These are phyloP conservation scores for Nycticryphes semicollaris DNA, from an alignment of 2,113 vertebrate species.

Conservation along the genomic window DNA sequence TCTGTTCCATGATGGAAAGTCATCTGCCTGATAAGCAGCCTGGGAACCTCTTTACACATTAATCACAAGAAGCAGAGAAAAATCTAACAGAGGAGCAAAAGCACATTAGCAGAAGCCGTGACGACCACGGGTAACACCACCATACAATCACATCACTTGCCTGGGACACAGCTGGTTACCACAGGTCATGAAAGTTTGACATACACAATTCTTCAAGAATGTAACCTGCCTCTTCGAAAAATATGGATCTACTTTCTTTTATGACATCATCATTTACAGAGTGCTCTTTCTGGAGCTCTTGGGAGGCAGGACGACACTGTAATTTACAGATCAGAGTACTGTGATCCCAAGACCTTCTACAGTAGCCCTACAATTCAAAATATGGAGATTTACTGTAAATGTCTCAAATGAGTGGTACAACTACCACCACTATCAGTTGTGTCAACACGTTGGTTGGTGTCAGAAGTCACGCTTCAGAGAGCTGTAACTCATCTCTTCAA, in stretches of 20 bases:
- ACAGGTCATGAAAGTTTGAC: slow-evolving; percentile 24
- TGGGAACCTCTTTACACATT: neutral
- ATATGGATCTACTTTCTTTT: neutral
- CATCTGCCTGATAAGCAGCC: neutral
- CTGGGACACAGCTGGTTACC: slow-evolving; percentile 10
- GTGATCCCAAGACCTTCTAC: neutral
- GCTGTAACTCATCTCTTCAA: neutral
- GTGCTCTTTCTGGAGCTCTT: neutral
- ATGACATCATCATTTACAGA: neutral
- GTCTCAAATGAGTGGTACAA: neutral
- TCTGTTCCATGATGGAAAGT: neutral
- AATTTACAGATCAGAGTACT: neutral
- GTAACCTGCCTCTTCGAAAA: neutral
- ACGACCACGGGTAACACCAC: slow-evolving; percentile 14
- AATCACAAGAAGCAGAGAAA: neutral
- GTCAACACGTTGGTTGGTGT: neutral
- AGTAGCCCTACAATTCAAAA: neutral
- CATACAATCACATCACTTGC: neutral
- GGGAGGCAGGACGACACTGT: neutral
- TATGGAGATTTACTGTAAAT: neutral
- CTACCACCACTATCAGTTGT: neutral
- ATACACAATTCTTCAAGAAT: neutral
- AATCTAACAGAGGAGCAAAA: neutral
- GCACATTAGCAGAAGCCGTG: slow-evolving; percentile 23
- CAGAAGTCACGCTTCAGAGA: neutral